Evolutionary conservation across 1,140 invertebrate genomes (phyloP).

Genomic region (Drosophila tsacasi): DNA sequence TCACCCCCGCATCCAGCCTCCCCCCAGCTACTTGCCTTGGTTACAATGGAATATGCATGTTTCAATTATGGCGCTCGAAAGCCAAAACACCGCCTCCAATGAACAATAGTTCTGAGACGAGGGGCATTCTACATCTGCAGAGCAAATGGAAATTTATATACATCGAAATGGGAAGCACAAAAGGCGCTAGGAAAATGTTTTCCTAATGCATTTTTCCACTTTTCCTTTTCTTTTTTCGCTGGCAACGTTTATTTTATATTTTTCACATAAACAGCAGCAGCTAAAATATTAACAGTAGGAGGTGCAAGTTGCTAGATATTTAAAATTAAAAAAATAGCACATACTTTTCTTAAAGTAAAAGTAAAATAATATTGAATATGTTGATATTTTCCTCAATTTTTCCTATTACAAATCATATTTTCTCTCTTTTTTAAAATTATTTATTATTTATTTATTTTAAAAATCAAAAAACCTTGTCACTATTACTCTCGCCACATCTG

Average conservation of each 20-base stretch:
- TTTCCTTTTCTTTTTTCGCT: slow-evolving; percentile 26
- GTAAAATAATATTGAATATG: too few species aligned
- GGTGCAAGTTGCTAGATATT: too few species aligned
- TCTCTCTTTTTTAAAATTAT: too few species aligned
- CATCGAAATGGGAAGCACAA: slow-evolving; percentile 58
- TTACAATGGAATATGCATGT: slow-evolving; percentile 65
- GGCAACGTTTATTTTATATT: slow-evolving; percentile 37
- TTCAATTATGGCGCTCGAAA: slow-evolving; percentile 64
- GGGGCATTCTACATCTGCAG: slow-evolving; percentile 35
- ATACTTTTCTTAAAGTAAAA: not conserved
- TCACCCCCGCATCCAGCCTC: not conserved
- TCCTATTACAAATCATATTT: not conserved
- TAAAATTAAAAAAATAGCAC: not conserved
- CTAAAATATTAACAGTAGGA: not conserved
- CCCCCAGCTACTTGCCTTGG: slow-evolving; percentile 38
- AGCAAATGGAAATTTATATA: slow-evolving; percentile 65
- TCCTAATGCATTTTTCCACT: slow-evolving; percentile 64
- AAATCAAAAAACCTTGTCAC: not conserved
- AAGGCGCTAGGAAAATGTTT: slow-evolving; percentile 53
- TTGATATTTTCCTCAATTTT: not conserved
- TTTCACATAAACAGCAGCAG: not conserved
- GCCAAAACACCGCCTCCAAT: slow-evolving; percentile 28
- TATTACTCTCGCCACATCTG: slow-evolving; percentile 1
- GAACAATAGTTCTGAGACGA: slow-evolving; percentile 42
- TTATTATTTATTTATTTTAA: too few species aligned